Percentiles rank a stretch among this genome's conserved stretches.
phyloP scores from a whole-genome alignment of 2,797 vertebrate species.

The Falco concolor region DNA sequence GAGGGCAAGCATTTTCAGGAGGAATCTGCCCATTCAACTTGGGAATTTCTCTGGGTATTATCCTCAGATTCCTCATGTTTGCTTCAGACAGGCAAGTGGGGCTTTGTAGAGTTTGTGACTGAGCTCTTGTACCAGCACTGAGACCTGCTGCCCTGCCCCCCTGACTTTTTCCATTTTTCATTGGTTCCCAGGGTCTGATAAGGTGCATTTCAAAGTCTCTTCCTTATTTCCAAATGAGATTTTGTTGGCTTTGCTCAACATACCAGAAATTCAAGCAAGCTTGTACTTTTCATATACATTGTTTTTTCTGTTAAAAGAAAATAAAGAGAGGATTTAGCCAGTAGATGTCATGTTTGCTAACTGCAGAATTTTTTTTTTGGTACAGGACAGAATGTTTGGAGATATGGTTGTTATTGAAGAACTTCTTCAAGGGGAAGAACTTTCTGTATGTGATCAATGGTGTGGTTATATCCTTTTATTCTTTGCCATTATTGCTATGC shows the following conservation, averaged over 20 bases:
- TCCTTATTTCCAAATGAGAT: not conserved
- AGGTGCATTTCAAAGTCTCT: not conserved
- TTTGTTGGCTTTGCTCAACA: not conserved
- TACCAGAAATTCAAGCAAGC: not conserved
- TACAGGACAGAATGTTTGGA: conserved; percentile 81
- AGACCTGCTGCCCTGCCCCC: not conserved
- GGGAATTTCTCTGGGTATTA: not conserved
- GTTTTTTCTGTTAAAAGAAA: not conserved
- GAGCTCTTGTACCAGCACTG: not conserved
- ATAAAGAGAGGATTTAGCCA: not conserved
- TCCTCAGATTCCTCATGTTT: not conserved
- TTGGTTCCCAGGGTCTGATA: not conserved
- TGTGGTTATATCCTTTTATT: not conserved
- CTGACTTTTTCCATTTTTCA: not conserved
- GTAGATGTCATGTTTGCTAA: not conserved
- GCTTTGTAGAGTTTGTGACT: not conserved
- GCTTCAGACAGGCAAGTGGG: not conserved
- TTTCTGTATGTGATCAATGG: conserved; percentile 76
- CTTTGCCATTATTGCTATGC: not conserved
- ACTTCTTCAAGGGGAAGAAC: conserved; percentile 87
- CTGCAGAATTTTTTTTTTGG: not conserved
- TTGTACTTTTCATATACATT: not conserved
- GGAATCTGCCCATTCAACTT: not conserved
- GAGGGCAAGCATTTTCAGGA: not conserved
- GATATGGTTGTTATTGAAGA: conserved; percentile 88